Conservation (phyloP, 2,113 vertebrate genomes). For the Otus sunia region DNA sequence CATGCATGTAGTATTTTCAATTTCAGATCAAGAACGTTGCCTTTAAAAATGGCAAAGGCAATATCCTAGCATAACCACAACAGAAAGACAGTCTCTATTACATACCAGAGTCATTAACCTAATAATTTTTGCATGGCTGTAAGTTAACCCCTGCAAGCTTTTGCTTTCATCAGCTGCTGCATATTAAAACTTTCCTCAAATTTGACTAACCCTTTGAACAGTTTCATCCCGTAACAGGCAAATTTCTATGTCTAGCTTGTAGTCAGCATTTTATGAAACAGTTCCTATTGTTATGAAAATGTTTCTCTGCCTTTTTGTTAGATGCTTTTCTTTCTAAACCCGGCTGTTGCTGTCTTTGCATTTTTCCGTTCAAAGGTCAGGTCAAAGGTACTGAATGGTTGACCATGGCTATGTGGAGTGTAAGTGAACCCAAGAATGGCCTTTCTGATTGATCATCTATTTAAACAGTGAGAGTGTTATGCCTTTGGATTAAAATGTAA, state of each 20-base stretch:
- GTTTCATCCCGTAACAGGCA: neutral
- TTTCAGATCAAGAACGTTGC: conserved; percentile 43
- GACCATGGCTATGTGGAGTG: conserved; percentile 49
- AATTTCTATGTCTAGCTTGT: neutral
- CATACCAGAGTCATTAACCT: conserved; percentile 42
- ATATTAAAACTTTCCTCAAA: conserved; percentile 36
- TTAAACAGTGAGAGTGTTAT: conserved; percentile 64
- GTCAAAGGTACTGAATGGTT: conserved; percentile 66
- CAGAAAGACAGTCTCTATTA: conserved; percentile 12
- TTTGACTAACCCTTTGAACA: conserved; percentile 19
- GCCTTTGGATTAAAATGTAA: conserved; percentile 63
- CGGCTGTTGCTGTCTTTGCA: conserved; percentile 47
- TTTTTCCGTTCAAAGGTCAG: conserved; percentile 63
- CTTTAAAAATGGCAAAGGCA: conserved; percentile 34
- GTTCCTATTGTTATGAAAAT: conserved; percentile 69
- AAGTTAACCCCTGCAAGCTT: conserved; percentile 30
- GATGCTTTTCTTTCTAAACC: conserved; percentile 50
- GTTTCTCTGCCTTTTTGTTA: conserved; percentile 58
- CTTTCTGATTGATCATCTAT: conserved; percentile 65
- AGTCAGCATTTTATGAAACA: conserved; percentile 55
- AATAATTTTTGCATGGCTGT: conserved; percentile 48
- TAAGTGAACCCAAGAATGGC: conserved; percentile 67
- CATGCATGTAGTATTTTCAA: neutral
- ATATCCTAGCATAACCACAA: neutral
- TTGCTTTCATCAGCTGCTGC: conserved; percentile 46